These are phyloP conservation scores for Priapulus caudatus DNA, from an alignment of 2,888 invertebrate species.

Conservation along the genomic window DNA sequence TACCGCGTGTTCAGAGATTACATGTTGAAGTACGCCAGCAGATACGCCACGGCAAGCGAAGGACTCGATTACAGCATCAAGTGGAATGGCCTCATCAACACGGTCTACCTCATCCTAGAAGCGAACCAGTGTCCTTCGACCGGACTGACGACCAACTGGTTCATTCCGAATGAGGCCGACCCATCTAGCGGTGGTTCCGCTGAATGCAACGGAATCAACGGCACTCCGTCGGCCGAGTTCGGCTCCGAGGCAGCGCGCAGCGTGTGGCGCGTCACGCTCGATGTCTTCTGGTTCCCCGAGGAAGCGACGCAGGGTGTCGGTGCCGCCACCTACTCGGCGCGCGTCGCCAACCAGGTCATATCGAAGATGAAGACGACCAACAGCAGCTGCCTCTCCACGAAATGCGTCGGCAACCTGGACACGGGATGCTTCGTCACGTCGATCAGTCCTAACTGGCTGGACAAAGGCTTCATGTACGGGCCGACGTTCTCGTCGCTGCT, in stretches of 20 bases:
- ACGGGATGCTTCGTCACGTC: background rate
- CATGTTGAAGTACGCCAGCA: background rate
- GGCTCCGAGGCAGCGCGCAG: background rate
- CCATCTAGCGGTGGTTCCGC: background rate
- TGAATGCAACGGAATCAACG: background rate
- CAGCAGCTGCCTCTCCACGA: background rate
- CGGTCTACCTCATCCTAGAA: background rate
- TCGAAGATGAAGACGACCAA: background rate
- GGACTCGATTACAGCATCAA: background rate
- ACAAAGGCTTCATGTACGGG: background rate
- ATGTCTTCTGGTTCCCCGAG: background rate
- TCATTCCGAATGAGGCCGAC: background rate
- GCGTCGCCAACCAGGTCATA: background rate
- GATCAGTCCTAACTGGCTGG: background rate
- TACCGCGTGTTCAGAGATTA: background rate
- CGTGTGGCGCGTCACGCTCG: background rate
- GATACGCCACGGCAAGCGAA: background rate
- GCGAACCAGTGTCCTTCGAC: background rate
- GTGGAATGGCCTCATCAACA: slow-evolving; percentile 1
- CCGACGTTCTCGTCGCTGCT: background rate
- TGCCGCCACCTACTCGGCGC: background rate
- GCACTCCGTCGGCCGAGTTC: background rate
- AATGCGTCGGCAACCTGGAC: background rate
- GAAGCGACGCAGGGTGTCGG: background rate
- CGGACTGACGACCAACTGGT: background rate